Evolutionary conservation across 2,113 vertebrate species (phyloP), one percentile per base, ranked within the genome.

Genomic region (Datnioides undecimradiatus): DNA sequence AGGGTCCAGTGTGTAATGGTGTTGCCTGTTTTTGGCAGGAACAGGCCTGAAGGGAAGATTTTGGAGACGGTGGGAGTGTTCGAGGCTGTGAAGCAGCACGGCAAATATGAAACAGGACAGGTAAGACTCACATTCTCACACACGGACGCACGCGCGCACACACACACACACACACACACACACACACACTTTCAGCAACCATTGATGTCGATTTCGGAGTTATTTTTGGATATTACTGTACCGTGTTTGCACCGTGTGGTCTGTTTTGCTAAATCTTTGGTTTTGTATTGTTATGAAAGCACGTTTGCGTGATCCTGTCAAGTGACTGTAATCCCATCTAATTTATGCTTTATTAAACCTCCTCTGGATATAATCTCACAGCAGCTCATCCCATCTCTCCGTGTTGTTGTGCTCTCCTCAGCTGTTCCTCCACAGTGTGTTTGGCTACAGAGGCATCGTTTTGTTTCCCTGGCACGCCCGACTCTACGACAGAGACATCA

Each of bases 391-490:
- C 3, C 5, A 10, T 64, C 14, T 54, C 46, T 79, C 11, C 19
- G 14, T 82, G 57, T 82, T 82, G 59, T 83, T 54, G 17, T 81
- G 48, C 74, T 86, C 36, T 73, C 89, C 85, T 60, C 93, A 99
- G 98, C 94, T 99, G 5, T 99, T 99, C 84, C 97, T 99, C 71
- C 98, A 99, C 92, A 98, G 98, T 10, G 94, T 99, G 64, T 99
- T 99, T 93, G 98, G 98, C 58, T 99, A 99, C 86, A 94, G 98
- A 92, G 98, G 98, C 27, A 98, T 99, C 0, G 97, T 99, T 55
- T 92, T 99, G 83, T 99, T 99, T 80, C 98, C 98, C 8, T 99
- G 98, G 98, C 98, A 99, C n/a, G 98, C 98, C 77, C 95, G 98
- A 63, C 94, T 99, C 1, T 99, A 99, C 3, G 98, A 99, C 92